Evolutionary conservation across 2,113 vertebrate species (phyloP).

Genomic region (Columba livia): DNA sequence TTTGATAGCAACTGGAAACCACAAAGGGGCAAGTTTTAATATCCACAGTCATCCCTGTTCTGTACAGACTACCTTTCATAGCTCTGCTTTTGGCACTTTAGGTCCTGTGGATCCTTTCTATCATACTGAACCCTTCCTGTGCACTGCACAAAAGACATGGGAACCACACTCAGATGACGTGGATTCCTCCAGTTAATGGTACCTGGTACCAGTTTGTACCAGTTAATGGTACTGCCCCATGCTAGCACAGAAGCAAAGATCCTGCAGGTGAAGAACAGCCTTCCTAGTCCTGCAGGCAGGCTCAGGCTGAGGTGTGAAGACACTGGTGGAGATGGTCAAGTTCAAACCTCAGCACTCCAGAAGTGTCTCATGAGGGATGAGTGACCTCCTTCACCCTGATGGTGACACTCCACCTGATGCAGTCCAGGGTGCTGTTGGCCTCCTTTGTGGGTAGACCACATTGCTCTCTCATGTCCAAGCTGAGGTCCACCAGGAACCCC

Average conservation of each 20-base stretch:
- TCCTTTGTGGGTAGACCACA: not conserved
- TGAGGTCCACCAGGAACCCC: not conserved
- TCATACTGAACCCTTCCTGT: not conserved
- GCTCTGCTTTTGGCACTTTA: not conserved
- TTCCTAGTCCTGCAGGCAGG: not conserved
- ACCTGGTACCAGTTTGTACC: not conserved
- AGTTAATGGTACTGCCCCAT: not conserved
- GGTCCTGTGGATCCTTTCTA: not conserved
- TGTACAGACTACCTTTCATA: not conserved
- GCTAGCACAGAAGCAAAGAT: not conserved
- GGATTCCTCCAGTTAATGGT: not conserved
- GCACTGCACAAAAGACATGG: not conserved
- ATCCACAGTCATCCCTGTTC: not conserved
- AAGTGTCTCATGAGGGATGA: not conserved
- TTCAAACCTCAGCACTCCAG: not conserved
- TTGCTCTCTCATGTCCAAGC: not conserved
- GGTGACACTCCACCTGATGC: not conserved
- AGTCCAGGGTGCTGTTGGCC: not conserved
- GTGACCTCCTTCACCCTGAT: not conserved
- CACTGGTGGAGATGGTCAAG: not conserved
- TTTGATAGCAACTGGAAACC: not conserved
- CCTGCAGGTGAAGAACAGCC: not conserved
- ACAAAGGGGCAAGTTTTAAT: not conserved
- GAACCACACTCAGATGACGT: rapidly evolving
- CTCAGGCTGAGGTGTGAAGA: not conserved